Evolutionary conservation across 2,888 invertebrate species (phyloP).

Genomic region (Eupeodes luniger): DNA sequence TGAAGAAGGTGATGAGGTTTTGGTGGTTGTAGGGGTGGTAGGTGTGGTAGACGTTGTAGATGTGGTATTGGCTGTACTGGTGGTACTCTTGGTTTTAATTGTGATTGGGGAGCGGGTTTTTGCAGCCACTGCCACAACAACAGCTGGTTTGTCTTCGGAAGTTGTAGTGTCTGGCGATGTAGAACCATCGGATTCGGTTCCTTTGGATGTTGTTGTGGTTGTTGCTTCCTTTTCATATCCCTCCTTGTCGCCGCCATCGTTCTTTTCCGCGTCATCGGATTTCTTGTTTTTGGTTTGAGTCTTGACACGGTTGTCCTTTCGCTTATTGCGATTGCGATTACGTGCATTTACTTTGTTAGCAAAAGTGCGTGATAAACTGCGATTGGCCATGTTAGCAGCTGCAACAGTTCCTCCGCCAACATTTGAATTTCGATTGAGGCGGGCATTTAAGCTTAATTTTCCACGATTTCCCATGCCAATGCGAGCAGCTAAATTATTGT

Average conservation of each 20-base stretch:
- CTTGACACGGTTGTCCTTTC: constrained; percentile 73
- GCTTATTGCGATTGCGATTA: constrained; percentile 76
- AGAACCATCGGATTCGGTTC: constrained; percentile 29
- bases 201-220: constrained; percentile 35
- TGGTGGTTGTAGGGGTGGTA: constrained; percentile 55
- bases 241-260: constrained; percentile 31
- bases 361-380: constrained; percentile 68
- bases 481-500: constrained; percentile 66
- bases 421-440: constrained; percentile 74
- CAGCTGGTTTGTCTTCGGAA: constrained; percentile 37
- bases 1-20: constrained; percentile 68
- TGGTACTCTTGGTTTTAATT: constrained; percentile 53
- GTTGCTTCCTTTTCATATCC: constrained; percentile 41
- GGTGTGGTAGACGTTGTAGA: constrained; percentile 48
- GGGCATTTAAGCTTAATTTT: constrained; percentile 69
- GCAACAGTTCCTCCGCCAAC: constrained; percentile 52
- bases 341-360: constrained; percentile 75
- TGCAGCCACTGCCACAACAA: constrained; percentile 46
- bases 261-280: constrained; percentile 44
- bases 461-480: constrained; percentile 66
- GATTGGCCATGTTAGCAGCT: constrained; percentile 66
- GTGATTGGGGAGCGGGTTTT: constrained; percentile 62
- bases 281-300: constrained; percentile 64
- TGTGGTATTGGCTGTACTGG: constrained; percentile 40
- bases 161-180: constrained; percentile 28